phyloP scores from a whole-genome alignment of 2,113 vertebrate genomes.

The Arvicanthis niloticus region DNA sequence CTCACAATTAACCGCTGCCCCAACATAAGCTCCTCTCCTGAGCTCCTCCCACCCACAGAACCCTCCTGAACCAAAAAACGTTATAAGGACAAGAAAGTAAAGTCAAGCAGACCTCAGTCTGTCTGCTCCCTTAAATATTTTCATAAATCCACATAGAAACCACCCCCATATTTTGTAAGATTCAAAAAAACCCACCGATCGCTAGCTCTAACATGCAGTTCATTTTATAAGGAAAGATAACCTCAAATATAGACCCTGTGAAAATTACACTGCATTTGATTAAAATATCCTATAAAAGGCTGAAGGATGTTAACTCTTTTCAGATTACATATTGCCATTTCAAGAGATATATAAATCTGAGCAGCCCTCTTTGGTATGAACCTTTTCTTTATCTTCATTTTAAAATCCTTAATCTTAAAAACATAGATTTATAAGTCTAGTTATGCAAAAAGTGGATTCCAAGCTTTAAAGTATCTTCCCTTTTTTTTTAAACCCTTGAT shows the following conservation, averaged over 20 bases:
- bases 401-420: slow-evolving; percentile 52
- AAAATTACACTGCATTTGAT: slow-evolving; percentile 24
- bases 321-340: slow-evolving; percentile 13
- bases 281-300: slow-evolving; percentile 24
- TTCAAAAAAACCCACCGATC: not conserved
- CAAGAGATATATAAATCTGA: slow-evolving; percentile 46
- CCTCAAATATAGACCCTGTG: slow-evolving; percentile 32
- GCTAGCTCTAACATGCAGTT: not conserved
- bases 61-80: slow-evolving; percentile 14
- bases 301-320: slow-evolving; percentile 14
- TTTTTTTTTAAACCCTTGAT: slow-evolving; percentile 39
- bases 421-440: slow-evolving; percentile 29
- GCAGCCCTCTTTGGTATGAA: not conserved
- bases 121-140: slow-evolving; percentile 46
- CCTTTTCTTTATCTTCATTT: slow-evolving; percentile 48
- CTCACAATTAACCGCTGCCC: not conserved
- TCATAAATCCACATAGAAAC: not conserved
- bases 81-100: not conserved
- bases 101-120: slow-evolving; percentile 40
- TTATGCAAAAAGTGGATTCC: slow-evolving; percentile 38
- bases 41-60: not conserved
- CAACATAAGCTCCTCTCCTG: not conserved
- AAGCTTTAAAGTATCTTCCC: slow-evolving; percentile 43
- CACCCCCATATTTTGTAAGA: not conserved
- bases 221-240: slow-evolving; percentile 24